Percentiles rank a stretch among this genome's conserved stretches.
phyloP scores from a whole-genome alignment of 2,888 invertebrate genomes.

The Andrena flavipes region DNA sequence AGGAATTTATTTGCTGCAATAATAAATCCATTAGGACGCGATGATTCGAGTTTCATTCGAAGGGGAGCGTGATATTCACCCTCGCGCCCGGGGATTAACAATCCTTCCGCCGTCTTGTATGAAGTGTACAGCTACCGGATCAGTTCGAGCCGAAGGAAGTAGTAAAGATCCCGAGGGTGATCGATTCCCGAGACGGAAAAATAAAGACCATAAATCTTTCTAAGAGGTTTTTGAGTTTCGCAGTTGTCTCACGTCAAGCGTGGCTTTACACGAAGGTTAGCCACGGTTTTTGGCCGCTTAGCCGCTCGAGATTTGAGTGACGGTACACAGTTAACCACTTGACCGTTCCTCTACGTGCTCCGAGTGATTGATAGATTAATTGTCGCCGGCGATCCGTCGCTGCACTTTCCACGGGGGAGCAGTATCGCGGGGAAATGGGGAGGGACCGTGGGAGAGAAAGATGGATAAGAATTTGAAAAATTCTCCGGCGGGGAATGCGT shows the following conservation, averaged over 20 bases:
- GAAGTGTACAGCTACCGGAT: neutral
- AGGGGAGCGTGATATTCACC: slow-evolving; percentile 66
- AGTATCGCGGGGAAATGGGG: neutral
- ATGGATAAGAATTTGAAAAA: neutral
- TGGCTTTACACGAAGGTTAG: slow-evolving; percentile 83
- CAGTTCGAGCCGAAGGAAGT: neutral
- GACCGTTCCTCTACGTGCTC: slow-evolving; percentile 79
- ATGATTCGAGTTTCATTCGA: slow-evolving; percentile 71
- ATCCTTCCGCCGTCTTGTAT: neutral
- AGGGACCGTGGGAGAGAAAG: neutral
- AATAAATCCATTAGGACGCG: slow-evolving; percentile 84
- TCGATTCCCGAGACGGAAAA: slow-evolving; percentile 60
- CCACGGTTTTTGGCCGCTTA: slow-evolving; percentile 82
- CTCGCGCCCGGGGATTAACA: slow-evolving; percentile 37
- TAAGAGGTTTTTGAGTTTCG: slow-evolving; percentile 76
- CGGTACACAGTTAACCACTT: slow-evolving; percentile 84
- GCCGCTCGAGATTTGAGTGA: slow-evolving; percentile 81
- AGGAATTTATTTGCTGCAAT: slow-evolving; percentile 84
- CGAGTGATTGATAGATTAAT: slow-evolving; percentile 83
- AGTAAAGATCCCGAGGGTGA: slow-evolving; percentile 2
- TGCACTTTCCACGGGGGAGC: slow-evolving; percentile 50
- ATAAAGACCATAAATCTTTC: slow-evolving; percentile 79
- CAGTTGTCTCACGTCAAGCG: slow-evolving; percentile 73
- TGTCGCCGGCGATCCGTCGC: slow-evolving; percentile 69
- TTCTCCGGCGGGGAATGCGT: neutral